A percentile compares a stretch with the other conserved stretches of the same genome.
Evolutionary conservation across 2,888 invertebrate species (phyloP).

Genomic region (Agriopis leucophaearia): DNA sequence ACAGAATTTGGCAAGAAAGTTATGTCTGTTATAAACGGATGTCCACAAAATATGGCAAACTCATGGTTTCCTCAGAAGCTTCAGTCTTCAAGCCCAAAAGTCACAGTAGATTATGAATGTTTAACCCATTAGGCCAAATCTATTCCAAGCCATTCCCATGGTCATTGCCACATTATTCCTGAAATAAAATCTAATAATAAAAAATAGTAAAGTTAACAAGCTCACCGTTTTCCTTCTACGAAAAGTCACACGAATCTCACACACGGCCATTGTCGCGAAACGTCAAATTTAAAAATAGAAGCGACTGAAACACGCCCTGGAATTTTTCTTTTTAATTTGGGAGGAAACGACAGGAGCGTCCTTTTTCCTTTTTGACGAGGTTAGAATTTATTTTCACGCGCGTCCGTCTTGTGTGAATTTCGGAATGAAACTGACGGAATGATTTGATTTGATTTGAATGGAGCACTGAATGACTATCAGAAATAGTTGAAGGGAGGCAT

Average conservation of each 20-base stretch:
- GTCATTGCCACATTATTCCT: constrained; percentile 14
- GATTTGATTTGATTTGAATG: constrained; percentile 64
- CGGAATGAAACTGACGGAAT: constrained; percentile 56
- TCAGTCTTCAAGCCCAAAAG: background rate
- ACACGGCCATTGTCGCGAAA: constrained; percentile 39
- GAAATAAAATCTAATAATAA: constrained; percentile 34
- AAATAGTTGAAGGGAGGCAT: constrained; percentile 78
- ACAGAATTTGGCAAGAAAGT: too few species aligned
- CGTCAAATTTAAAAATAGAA: constrained; percentile 40
- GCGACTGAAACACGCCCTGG: constrained; percentile 34
- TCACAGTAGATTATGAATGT: background rate
- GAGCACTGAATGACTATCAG: constrained; percentile 75
- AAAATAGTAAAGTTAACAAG: constrained; percentile 3
- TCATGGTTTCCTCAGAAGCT: background rate
- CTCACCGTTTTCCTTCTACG: constrained; percentile 41
- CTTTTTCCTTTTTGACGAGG: constrained; percentile 17
- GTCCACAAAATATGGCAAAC: constrained; percentile 2
- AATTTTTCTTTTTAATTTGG: constrained; percentile 34
- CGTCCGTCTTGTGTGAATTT: constrained; percentile 41
- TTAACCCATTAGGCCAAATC: too few species aligned
- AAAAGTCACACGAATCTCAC: constrained; percentile 25
- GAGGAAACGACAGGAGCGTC: constrained; percentile 8
- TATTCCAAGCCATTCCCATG: background rate
- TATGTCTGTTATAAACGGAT: background rate
- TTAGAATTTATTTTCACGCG: constrained; percentile 12